These are phyloP conservation scores for Scaptomyza graminum DNA, from an alignment of 1,140 invertebrate species.

Conservation along the genomic window DNA sequence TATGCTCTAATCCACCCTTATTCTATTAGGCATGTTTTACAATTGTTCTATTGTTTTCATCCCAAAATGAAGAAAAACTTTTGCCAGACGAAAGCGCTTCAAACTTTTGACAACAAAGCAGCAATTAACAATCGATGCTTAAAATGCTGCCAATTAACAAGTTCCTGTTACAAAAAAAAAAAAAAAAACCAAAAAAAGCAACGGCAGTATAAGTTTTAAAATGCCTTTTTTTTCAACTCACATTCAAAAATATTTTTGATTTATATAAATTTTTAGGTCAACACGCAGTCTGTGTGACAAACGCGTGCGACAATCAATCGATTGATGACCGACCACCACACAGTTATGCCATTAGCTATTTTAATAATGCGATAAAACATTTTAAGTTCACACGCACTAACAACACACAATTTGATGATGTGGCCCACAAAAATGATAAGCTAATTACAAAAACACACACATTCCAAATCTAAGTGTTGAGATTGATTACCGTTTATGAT, in stretches of 20 bases:
- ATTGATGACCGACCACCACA: constrained; percentile 23
- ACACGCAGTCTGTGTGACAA: constrained; percentile 2
- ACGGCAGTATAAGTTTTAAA: background rate
- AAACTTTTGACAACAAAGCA: constrained; percentile 62
- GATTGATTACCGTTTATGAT: constrained; percentile 17
- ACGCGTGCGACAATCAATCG: background rate
- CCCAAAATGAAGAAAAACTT: constrained; percentile 39
- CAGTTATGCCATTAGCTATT: constrained; percentile 24
- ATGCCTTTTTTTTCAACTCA: constrained; percentile 11
- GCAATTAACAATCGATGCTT: constrained; percentile 75
- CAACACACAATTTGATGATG: constrained; percentile 4
- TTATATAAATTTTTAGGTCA: constrained; percentile 22
- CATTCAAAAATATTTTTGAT: background rate
- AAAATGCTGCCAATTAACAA: constrained; percentile 69
- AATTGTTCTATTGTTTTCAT: constrained; percentile 57
- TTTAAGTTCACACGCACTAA: constrained; percentile 38
- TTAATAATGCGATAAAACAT: constrained; percentile 32
- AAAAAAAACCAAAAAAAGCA: no score
- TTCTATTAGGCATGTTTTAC: constrained; percentile 41
- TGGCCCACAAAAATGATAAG: constrained; percentile 16
- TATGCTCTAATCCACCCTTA: constrained; percentile 25
- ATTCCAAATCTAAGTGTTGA: constrained; percentile 3
- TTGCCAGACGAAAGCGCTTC: constrained; percentile 70
- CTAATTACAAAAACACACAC: constrained; percentile 26
- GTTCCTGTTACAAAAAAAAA: constrained; percentile 19